Percentiles rank a stretch among this genome's conserved stretches.
Conservation (phyloP, 2,113 vertebrate genomes). For the Saguinus midas region DNA sequence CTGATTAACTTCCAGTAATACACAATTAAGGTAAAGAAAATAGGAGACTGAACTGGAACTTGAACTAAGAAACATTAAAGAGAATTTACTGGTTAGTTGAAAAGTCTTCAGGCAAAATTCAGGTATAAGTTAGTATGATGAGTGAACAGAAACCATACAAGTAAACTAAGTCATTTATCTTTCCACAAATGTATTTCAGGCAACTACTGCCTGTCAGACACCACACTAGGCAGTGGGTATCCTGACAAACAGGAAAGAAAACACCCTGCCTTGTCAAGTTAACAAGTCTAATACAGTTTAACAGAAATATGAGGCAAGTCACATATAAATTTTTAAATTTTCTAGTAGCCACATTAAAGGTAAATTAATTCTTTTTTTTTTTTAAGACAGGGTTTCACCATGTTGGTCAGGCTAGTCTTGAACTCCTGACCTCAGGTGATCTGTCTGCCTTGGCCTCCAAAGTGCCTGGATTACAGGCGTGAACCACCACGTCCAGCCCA, state of each 20-base stretch:
- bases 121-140: not conserved
- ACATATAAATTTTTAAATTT: not conserved
- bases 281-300: not conserved
- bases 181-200: not conserved
- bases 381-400: too few relatives aligned
- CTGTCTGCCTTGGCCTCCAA: too few relatives aligned
- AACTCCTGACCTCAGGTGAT: too few relatives aligned
- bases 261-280: not conserved
- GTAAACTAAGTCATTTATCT: not conserved
- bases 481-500: too few relatives aligned
- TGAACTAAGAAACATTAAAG: conserved; percentile 1
- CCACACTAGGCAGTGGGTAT: not conserved
- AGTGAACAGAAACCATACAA: not conserved
- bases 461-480: too few relatives aligned
- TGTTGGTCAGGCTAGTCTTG: too few relatives aligned
- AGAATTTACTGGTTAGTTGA: conserved; percentile 16
- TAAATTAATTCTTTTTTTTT: not conserved
- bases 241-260: not conserved
- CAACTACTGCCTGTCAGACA: not conserved
- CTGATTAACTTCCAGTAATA: not conserved
- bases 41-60: not conserved
- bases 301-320: not conserved
- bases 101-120: not conserved
- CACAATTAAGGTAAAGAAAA: conserved; percentile 19
- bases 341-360: not conserved